Evolutionary conservation across 2,888 invertebrate species (phyloP).

Genomic region (Drosophila sordidapex): DNA sequence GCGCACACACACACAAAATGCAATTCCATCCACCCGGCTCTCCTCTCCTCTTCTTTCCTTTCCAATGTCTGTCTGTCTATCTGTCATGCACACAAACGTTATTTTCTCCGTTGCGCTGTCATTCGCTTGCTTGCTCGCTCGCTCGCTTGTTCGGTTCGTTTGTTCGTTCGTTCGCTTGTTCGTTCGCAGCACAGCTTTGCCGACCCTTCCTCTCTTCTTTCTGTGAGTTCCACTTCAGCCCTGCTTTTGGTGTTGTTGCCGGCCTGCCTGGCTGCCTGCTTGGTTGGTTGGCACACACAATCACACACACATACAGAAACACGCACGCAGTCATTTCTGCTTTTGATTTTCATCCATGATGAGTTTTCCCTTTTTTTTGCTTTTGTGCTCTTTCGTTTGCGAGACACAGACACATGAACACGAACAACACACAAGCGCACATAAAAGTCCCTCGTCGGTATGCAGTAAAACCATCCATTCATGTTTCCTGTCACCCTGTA

Average conservation of each 20-base stretch:
- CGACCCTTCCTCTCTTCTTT: constrained; percentile 30
- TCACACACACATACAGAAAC: background rate
- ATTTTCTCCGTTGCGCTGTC: constrained; percentile 42
- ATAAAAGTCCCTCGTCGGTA: constrained; percentile 45
- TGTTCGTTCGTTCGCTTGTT: constrained; percentile 35
- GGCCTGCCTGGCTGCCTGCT: background rate
- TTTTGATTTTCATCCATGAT: constrained; percentile 81
- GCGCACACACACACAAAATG: constrained; percentile 11
- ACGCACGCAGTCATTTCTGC: constrained; percentile 55
- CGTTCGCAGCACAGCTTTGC: constrained; percentile 42
- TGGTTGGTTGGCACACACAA: background rate
- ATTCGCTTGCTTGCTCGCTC: constrained; percentile 39
- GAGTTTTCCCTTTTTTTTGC: constrained; percentile 72
- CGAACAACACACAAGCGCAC: constrained; percentile 36
- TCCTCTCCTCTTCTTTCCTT: constrained; percentile 1
- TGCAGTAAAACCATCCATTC: constrained; percentile 79
- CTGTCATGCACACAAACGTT: constrained; percentile 27
- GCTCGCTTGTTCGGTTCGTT: constrained; percentile 38
- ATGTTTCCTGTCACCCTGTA: constrained; percentile 79
- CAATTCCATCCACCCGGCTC: constrained; percentile 26
- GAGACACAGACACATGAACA: constrained; percentile 28
- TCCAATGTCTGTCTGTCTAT: constrained; percentile 4
- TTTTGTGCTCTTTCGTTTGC: constrained; percentile 56
- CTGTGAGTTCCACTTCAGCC: constrained; percentile 71
- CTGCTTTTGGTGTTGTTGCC: constrained; percentile 6